Evolutionary conservation across 2,888 invertebrate genomes (phyloP).

Genomic region (Luperina nickerlii): DNA sequence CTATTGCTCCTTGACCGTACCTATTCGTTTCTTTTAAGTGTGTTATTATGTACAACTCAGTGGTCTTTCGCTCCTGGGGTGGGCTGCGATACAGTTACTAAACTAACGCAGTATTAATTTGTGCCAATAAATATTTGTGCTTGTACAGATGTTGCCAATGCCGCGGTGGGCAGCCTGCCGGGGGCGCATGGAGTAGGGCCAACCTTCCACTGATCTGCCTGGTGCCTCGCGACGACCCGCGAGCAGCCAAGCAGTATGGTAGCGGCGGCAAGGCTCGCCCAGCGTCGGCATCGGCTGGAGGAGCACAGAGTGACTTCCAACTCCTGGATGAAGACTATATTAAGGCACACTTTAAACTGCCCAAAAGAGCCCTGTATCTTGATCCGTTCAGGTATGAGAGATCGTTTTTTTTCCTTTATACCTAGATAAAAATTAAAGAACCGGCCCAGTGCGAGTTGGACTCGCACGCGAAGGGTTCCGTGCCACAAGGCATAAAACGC

Average conservation of each 20-base stretch:
- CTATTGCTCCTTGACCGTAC: neutral
- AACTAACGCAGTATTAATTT: no score
- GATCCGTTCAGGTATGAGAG: conserved; percentile 74
- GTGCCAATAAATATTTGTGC: no score
- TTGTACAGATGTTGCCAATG: conserved; percentile 80
- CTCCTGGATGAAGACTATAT: conserved; percentile 83
- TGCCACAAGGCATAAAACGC: no score
- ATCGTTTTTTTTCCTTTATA: neutral
- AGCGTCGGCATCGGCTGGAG: conserved; percentile 57
- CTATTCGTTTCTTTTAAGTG: no score
- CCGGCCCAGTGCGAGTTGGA: no score
- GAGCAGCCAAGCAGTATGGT: conserved; percentile 31
- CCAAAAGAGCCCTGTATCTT: conserved; percentile 80
- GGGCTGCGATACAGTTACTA: no score
- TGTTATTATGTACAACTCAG: no score
- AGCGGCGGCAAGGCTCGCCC: conserved; percentile 58
- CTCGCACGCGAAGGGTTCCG: no score
- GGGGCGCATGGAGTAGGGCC: conserved; percentile 64
- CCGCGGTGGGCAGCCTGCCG: conserved; percentile 38
- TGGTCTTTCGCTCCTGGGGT: no score
- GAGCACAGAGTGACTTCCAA: conserved; percentile 70
- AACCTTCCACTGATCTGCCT: conserved; percentile 83
- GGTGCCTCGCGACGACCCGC: conserved; percentile 78
- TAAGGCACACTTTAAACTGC: conserved; percentile 83
- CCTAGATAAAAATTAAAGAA: no score